Percentiles rank a stretch among this genome's conserved stretches.
Evolutionary conservation across 2,888 invertebrate genomes (phyloP).

Genomic region (Brenthis hecate): DNA sequence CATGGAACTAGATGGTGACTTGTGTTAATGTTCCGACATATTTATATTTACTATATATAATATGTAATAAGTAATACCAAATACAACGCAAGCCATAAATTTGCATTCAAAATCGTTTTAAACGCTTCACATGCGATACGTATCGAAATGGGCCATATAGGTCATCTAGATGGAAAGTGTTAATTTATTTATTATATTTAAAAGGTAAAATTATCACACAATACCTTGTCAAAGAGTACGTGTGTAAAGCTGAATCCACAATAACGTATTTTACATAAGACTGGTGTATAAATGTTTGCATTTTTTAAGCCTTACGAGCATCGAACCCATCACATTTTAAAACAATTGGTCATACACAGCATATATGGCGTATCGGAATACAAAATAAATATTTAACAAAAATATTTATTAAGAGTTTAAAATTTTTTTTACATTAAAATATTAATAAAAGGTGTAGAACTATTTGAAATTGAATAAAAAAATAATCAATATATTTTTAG

Average conservation of each 20-base stretch:
- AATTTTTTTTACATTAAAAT: no score
- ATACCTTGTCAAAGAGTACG: slow-evolving; percentile 37
- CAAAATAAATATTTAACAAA: no score
- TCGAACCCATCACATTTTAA: not conserved
- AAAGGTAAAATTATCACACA: slow-evolving; percentile 42
- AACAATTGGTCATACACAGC: no score
- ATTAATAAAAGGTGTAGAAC: no score
- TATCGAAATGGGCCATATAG: slow-evolving; percentile 34
- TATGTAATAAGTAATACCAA: not conserved
- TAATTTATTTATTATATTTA: slow-evolving; percentile 37
- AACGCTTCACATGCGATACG: not conserved
- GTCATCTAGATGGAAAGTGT: slow-evolving; percentile 41
- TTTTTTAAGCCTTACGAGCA: not conserved
- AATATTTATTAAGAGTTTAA: no score
- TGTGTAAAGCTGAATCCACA: slow-evolving; percentile 17
- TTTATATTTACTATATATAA: no score
- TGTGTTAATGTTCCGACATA: no score
- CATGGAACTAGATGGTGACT: no score
- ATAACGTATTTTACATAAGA: not conserved
- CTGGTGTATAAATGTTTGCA: no score
- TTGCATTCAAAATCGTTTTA: slow-evolving; percentile 1
- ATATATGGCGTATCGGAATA: no score
- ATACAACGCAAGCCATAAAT: not conserved
- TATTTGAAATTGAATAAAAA: no score
- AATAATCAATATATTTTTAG: no score